A percentile compares a stretch with the other conserved stretches of the same genome.
These are phyloP conservation scores for Scaptomyza flava DNA, from an alignment of 2,888 invertebrate species.

Conservation along the genomic window DNA sequence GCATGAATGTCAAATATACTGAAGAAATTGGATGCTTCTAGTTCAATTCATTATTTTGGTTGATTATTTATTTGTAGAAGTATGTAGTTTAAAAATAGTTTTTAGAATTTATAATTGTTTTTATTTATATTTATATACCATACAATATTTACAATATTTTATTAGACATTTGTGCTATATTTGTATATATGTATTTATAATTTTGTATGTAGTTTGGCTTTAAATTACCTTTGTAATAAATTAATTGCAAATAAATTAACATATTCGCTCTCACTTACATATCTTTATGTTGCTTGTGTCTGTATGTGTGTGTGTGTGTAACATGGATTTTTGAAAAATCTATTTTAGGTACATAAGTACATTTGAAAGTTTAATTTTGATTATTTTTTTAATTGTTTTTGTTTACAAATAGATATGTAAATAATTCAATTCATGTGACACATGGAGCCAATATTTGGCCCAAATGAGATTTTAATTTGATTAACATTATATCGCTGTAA, in stretches of 20 bases:
- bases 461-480: slow-evolving; percentile 34
- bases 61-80: background rate
- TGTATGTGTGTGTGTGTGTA: slow-evolving; percentile 1
- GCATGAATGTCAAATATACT: background rate
- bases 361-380: slow-evolving; percentile 57
- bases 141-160: slow-evolving; percentile 73
- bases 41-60: background rate
- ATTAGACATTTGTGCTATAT: slow-evolving; percentile 61
- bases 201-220: slow-evolving; percentile 29
- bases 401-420: slow-evolving; percentile 67
- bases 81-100: background rate
- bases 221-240: slow-evolving; percentile 34
- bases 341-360: slow-evolving; percentile 37
- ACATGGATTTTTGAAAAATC: slow-evolving; percentile 20
- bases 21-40: background rate
- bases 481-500: slow-evolving; percentile 31
- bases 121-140: slow-evolving; percentile 54
- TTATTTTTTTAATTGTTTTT: slow-evolving; percentile 27
- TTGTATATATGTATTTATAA: slow-evolving; percentile 33
- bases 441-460: slow-evolving; percentile 24
- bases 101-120: slow-evolving; percentile 20
- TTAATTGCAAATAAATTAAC: slow-evolving; percentile 56
- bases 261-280: slow-evolving; percentile 26
- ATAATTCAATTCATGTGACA: slow-evolving; percentile 48
- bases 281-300: slow-evolving; percentile 3